Evolutionary conservation across 2,888 invertebrate species (phyloP).

Genomic region (Lamproptera curius): DNA sequence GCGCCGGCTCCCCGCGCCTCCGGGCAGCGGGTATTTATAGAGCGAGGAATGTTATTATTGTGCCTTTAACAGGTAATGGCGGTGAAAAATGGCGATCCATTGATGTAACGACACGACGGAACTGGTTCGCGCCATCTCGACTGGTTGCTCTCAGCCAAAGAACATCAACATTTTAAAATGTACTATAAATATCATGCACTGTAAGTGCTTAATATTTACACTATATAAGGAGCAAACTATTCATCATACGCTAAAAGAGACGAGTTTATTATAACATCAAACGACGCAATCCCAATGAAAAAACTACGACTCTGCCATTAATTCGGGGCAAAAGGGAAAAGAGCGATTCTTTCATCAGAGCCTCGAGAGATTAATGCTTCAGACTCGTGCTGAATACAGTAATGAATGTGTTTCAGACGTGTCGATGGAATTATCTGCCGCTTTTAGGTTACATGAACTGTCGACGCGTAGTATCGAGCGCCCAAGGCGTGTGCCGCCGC

Average conservation of each 20-base stretch:
- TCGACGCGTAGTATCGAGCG: slow-evolving; percentile 37
- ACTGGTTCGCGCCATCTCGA: not conserved
- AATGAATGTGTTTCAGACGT: not conserved
- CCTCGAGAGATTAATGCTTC: not conserved
- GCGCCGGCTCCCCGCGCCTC: slow-evolving; percentile 40
- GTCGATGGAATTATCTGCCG: slow-evolving; percentile 24
- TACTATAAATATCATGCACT: no score
- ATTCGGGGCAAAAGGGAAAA: not conserved
- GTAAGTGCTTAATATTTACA: no score
- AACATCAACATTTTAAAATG: no score
- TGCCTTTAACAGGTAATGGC: slow-evolving; percentile 45
- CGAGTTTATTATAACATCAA: not conserved
- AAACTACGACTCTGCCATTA: not conserved
- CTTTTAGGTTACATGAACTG: slow-evolving; percentile 34
- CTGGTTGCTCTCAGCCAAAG: no score
- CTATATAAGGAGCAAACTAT: no score
- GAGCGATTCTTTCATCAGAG: not conserved
- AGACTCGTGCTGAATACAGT: not conserved
- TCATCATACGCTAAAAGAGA: no score
- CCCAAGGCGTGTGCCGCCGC: not conserved
- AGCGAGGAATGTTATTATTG: slow-evolving; percentile 58
- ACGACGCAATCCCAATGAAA: not conserved
- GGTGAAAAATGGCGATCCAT: slow-evolving; percentile 27
- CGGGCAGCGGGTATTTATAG: slow-evolving; percentile 59
- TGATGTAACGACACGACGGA: not conserved